Evolutionary conservation across 2,888 invertebrate species (phyloP), one percentile per base, ranked within the genome.

Genomic region (Drosophila rellima): DNA sequence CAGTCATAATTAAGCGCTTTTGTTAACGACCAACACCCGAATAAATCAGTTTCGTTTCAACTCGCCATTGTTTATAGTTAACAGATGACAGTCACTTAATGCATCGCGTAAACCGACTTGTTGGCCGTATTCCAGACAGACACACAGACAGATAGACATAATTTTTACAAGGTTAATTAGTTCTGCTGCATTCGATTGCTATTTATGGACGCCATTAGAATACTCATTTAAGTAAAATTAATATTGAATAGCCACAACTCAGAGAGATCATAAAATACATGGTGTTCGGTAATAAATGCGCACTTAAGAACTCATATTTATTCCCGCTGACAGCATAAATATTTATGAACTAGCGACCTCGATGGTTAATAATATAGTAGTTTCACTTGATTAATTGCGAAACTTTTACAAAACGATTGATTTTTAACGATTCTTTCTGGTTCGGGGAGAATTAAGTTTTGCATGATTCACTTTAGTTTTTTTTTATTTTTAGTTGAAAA

Each of bases 371-470:
- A 73, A 70, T 74, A 72, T 67, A 68, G 57, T 67, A 68, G 57
- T 47, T 50, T 18, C 39, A 55, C 54, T 79, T 80, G 73, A 80
- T 74, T 74, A 82, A 80, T 88, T 73, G 70, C 63, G 67, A 76
- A 82, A 80, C 56, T 78, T 71, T 59, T 67, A 68, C 54, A 18
- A 39, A 59, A 47, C 47, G 48, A 51, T 51, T 52, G 15, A 57
- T 51, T 73, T 72, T 37, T 64, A 69, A 61, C 37, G 70, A 70
- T 76, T 29, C 33, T 69, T 70, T 72, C 18, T 23, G 26, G 17
- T 35, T 47, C 23, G 40, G 2, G 20, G 42, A 69, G 51, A 48
- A 15, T 67, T 62, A 37, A 31, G 54, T 20, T 57, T 64, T 51
- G 44, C 15, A n/a, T 42, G 15, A 23, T 57, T 56, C n/a, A 13